These are phyloP conservation scores for Blera fallax DNA, from an alignment of 2,888 invertebrate genomes.

Conservation along the genomic window DNA sequence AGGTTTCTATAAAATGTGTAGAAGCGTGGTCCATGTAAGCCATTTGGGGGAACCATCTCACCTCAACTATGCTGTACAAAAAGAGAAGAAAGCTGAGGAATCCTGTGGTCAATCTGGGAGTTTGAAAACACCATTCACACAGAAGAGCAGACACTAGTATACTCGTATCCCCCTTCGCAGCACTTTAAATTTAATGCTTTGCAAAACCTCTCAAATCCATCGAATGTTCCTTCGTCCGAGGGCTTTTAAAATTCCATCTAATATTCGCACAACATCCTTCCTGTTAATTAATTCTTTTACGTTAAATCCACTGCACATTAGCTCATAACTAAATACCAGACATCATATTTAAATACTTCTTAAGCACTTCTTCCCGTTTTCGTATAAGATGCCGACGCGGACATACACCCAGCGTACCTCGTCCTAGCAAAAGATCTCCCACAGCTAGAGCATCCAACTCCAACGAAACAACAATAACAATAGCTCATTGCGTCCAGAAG, in stretches of 20 bases:
- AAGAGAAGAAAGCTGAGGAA: too few relatives aligned
- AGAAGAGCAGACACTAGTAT: too few relatives aligned
- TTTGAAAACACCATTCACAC: too few relatives aligned
- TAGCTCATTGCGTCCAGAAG: slow-evolving; percentile 69
- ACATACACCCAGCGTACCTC: not conserved
- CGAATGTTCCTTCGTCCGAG: not conserved
- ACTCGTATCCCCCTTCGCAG: too few relatives aligned
- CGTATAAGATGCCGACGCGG: not conserved
- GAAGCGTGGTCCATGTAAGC: too few relatives aligned
- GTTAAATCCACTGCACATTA: slow-evolving; percentile 44
- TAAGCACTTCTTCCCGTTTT: slow-evolving; percentile 28
- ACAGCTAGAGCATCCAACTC: slow-evolving; percentile 25
- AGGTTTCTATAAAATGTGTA: too few relatives aligned
- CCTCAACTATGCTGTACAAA: too few relatives aligned
- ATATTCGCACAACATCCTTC: slow-evolving; percentile 29
- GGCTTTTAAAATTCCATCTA: not conserved
- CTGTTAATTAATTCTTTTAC: slow-evolving; percentile 51
- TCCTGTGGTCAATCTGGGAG: too few relatives aligned
- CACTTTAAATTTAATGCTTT: too few relatives aligned
- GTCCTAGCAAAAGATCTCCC: slow-evolving; percentile 6
- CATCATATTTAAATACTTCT: slow-evolving; percentile 48
- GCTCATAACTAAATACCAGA: slow-evolving; percentile 44
- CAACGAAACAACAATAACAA: slow-evolving; percentile 51
- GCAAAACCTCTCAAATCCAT: not conserved
- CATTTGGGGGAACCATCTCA: too few relatives aligned